These are phyloP conservation scores for Lepidonotus clava DNA, from an alignment of 2,888 invertebrate species.

Conservation along the genomic window DNA sequence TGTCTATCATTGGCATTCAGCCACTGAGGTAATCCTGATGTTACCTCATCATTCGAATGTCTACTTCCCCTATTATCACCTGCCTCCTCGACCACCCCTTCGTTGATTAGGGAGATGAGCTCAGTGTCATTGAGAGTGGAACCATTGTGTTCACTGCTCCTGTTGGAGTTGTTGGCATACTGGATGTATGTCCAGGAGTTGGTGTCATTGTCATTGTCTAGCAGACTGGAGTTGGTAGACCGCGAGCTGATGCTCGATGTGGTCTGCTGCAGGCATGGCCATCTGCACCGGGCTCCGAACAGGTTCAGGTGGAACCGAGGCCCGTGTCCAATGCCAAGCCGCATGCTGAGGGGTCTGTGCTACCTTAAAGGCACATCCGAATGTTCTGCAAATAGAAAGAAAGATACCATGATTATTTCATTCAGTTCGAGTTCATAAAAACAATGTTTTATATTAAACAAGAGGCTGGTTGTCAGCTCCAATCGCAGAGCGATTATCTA, in stretches of 20 bases:
- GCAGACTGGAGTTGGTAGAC: constrained; percentile 16
- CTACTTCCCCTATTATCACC: not conserved
- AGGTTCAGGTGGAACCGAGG: constrained; percentile 31
- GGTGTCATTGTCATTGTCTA: constrained; percentile 37
- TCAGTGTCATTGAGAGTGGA: constrained; percentile 35
- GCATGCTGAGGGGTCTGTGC: too few species aligned
- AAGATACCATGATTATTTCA: too few species aligned
- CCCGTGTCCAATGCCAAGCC: constrained; percentile 22
- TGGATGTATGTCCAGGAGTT: constrained; percentile 22
- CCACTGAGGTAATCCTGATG: constrained; percentile 1
- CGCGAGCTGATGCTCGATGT: constrained; percentile 9
- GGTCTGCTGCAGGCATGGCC: constrained; percentile 11
- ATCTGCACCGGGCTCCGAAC: not conserved
- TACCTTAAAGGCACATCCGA: too few species aligned
- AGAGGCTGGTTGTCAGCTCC: too few species aligned
- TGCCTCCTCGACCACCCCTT: not conserved
- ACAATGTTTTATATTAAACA: too few species aligned
- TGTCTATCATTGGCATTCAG: not conserved
- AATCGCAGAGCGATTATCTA: too few species aligned
- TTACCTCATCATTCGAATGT: not conserved
- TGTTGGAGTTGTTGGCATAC: not conserved
- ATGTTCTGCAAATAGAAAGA: too few species aligned
- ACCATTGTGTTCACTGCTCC: not conserved
- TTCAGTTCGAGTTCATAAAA: too few species aligned
- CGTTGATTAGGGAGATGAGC: constrained; percentile 20